phyloP scores from a whole-genome alignment of 2,888 invertebrate genomes.

The Dynastes tityus region DNA sequence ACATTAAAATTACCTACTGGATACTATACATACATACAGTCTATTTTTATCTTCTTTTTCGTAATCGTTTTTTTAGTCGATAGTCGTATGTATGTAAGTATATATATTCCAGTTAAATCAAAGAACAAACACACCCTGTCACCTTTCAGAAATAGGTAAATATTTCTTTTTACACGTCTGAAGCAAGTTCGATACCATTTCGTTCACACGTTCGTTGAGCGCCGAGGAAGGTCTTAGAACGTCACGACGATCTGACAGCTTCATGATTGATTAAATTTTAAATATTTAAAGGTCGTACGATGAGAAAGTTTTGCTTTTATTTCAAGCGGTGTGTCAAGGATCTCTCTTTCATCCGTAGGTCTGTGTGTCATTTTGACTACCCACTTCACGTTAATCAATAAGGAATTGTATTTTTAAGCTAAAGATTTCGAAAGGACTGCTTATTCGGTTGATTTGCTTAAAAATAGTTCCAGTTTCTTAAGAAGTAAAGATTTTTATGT shows the following conservation, averaged over 20 bases:
- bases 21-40: background rate
- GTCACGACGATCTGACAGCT: conserved; percentile 8
- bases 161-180: background rate
- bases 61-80: too few relatives aligned
- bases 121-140: background rate
- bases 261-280: conserved; percentile 33
- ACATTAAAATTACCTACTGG: too few relatives aligned
- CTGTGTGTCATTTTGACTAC: background rate
- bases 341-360: background rate
- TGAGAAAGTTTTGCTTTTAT: conserved; percentile 3
- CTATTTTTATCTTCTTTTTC: background rate
- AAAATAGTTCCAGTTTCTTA: too few relatives aligned
- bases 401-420: too few relatives aligned
- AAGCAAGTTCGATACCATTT: background rate
- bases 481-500: too few relatives aligned
- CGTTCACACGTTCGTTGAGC: background rate
- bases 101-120: background rate
- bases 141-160: conserved; percentile 5
- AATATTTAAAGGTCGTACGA: conserved; percentile 25
- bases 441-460: too few relatives aligned
- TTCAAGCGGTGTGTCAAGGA: background rate
- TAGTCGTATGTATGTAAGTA: too few relatives aligned
- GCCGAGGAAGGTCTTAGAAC: conserved; percentile 7
- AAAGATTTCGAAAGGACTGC: too few relatives aligned
- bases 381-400: too few relatives aligned